Percentiles rank a stretch among this genome's conserved stretches.
Evolutionary conservation across 2,113 vertebrate species (phyloP).

Genomic region (Pampusana beccarii): DNA sequence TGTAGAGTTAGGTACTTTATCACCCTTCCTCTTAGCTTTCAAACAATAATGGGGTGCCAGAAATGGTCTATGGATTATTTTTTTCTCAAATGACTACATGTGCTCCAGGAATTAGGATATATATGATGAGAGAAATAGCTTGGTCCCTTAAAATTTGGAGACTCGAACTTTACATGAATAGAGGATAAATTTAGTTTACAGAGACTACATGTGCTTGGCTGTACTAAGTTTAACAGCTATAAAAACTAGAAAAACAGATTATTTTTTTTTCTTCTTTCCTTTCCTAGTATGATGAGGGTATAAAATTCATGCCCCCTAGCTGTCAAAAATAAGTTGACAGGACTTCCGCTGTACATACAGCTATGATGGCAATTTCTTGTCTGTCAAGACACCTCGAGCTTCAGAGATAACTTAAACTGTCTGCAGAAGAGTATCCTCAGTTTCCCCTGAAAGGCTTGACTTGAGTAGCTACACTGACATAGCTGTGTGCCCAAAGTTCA

Average conservation of each 20-base stretch:
- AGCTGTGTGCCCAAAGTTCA: neutral
- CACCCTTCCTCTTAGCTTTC: neutral
- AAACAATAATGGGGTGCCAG: neutral
- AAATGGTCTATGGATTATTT: neutral
- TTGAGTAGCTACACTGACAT: neutral
- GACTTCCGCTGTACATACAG: neutral
- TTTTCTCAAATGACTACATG: neutral
- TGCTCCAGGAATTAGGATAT: neutral
- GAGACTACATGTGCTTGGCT: neutral
- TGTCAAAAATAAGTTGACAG: neutral
- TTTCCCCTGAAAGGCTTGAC: slow-evolving; percentile 14
- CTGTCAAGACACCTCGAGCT: slow-evolving; percentile 11
- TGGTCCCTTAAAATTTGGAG: neutral
- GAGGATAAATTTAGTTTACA: neutral
- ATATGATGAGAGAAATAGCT: neutral
- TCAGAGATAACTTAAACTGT: neutral
- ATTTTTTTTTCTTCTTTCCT: neutral
- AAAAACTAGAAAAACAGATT: neutral
- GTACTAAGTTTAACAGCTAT: neutral
- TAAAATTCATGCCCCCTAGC: slow-evolving; percentile 20
- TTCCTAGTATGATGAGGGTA: neutral
- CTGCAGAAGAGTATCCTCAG: neutral
- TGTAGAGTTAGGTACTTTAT: neutral
- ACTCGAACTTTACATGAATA: neutral
- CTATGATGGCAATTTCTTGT: neutral